A percentile compares a stretch with the other conserved stretches of the same genome.
phyloP scores from a whole-genome alignment of 2,797 vertebrate species.

The Enteromius radiatus region DNA sequence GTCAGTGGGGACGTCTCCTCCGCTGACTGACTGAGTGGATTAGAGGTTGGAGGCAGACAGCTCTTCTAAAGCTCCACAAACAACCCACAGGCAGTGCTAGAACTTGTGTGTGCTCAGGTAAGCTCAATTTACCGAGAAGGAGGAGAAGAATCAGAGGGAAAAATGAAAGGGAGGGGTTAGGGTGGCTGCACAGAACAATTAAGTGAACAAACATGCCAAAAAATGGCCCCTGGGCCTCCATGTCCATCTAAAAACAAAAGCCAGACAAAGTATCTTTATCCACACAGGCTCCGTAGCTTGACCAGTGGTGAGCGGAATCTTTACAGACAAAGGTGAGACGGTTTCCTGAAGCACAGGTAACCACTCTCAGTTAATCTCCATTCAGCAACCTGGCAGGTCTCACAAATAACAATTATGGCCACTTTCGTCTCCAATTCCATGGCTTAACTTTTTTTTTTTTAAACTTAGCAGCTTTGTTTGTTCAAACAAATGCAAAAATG shows the following conservation, averaged over 20 bases:
- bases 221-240: neutral
- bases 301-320: neutral
- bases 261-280: neutral
- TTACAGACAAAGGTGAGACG: conserved; percentile 12
- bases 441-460: conserved; percentile 21
- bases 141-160: neutral
- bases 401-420: conserved; percentile 55
- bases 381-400: conserved; percentile 42
- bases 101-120: conserved; percentile 57
- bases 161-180: conserved; percentile 30
- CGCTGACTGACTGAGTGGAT: conserved; percentile 56
- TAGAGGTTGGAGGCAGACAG: conserved; percentile 58
- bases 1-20: conserved; percentile 51
- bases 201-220: conserved; percentile 49
- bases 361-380: conserved; percentile 28
- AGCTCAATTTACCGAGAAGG: conserved; percentile 41
- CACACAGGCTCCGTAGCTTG: neutral
- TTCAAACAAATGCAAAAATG: neutral
- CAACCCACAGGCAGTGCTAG: conserved; percentile 54
- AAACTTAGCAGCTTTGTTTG: conserved; percentile 14
- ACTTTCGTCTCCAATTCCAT: conserved; percentile 44
- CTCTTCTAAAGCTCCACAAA: conserved; percentile 56
- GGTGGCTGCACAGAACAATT: conserved; percentile 41
- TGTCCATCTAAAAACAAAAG: conserved; percentile 27
- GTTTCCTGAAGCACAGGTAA: conserved; percentile 9